Percentiles rank a stretch among this genome's conserved stretches.
Evolutionary conservation across 2,888 invertebrate species (phyloP).

Genomic region (Xylota segnis): DNA sequence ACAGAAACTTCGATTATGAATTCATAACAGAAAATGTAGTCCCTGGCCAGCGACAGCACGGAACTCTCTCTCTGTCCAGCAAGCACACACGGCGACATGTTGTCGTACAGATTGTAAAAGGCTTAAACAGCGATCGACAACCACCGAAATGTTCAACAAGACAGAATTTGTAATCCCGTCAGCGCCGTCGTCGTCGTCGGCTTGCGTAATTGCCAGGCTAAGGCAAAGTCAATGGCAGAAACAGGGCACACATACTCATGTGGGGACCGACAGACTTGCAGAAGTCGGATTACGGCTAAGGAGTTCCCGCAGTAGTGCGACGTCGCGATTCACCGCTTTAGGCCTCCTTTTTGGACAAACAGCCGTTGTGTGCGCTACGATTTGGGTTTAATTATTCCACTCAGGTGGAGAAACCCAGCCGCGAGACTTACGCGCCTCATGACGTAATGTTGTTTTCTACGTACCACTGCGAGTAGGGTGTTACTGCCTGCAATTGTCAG

Average conservation of each 20-base stretch:
- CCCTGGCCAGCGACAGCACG: constrained; percentile 1
- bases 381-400: constrained; percentile 40
- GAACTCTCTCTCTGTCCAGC: constrained; percentile 15
- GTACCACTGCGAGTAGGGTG: constrained; percentile 11
- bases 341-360: constrained; percentile 45
- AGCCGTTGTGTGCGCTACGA: constrained; percentile 53
- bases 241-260: not conserved
- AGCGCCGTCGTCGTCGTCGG: not conserved
- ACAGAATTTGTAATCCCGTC: constrained; percentile 22
- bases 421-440: constrained; percentile 23
- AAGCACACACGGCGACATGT: constrained; percentile 13
- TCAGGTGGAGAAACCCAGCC: constrained; percentile 44
- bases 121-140: constrained; percentile 10
- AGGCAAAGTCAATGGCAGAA: constrained; percentile 11
- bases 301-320: constrained; percentile 14
- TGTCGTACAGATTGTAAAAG: constrained; percentile 40
- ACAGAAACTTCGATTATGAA: constrained; percentile 54
- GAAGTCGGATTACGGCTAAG: constrained; percentile 28
- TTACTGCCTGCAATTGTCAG: not conserved
- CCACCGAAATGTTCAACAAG: constrained; percentile 30
- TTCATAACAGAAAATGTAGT: constrained; percentile 50
- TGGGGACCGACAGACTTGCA: not conserved
- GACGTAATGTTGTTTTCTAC: constrained; percentile 30
- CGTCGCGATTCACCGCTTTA: constrained; percentile 22
- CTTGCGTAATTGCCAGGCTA: constrained; percentile 38